phyloP scores from a whole-genome alignment of 2,113 vertebrate genomes.

The Boleophthalmus pectinirostris region DNA sequence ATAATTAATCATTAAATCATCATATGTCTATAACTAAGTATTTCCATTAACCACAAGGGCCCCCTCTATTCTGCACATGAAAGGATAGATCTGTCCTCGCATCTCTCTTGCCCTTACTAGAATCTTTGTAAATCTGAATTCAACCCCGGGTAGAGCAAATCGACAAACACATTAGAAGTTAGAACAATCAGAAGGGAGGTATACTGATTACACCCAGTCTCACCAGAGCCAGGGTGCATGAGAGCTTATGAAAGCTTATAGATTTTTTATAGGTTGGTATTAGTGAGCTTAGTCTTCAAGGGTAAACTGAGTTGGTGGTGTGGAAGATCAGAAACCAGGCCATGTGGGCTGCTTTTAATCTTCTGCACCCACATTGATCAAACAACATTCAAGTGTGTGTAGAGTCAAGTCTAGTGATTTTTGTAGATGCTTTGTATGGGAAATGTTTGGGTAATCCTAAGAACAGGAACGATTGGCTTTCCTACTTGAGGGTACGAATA shows the following conservation, averaged over 20 bases:
- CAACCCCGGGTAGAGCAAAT: conserved; percentile 17
- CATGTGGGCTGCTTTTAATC: conserved; percentile 52
- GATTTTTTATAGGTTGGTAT: conserved; percentile 61
- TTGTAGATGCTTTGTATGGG: conserved; percentile 5
- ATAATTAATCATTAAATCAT: too few relatives aligned
- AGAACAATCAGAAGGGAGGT: conserved; percentile 38
- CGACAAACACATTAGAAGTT: conserved; percentile 61
- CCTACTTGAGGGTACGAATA: conserved; percentile 1
- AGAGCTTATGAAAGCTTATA: conserved; percentile 61
- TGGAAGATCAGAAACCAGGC: conserved; percentile 59
- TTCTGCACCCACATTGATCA: conserved; percentile 38
- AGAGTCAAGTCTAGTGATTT: conserved; percentile 8
- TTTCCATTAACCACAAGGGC: background rate
- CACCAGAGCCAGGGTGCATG: conserved; percentile 31
- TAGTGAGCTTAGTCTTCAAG: conserved; percentile 44
- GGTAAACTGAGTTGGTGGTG: conserved; percentile 39
- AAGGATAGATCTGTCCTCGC: background rate
- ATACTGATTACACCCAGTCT: conserved; percentile 35
- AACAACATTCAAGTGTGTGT: conserved; percentile 24
- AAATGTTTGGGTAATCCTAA: conserved; percentile 29
- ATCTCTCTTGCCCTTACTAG: conserved; percentile 15
- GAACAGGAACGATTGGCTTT: conserved; percentile 14
- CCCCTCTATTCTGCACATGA: background rate
- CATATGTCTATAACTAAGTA: background rate
- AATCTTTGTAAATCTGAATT: conserved; percentile 35